These are phyloP conservation scores for Cotesia congregata DNA, from an alignment of 2,888 invertebrate species.

Conservation along the genomic window DNA sequence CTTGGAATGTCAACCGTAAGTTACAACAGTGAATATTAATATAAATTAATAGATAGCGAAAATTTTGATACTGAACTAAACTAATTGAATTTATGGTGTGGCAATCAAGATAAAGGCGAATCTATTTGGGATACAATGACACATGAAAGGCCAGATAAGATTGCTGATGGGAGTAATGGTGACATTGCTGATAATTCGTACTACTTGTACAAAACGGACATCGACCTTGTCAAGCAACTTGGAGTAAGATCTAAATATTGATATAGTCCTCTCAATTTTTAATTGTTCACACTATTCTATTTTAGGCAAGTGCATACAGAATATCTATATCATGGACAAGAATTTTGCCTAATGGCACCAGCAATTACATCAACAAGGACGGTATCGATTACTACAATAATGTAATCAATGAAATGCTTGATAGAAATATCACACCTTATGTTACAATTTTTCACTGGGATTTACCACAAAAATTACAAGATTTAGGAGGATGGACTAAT, in stretches of 20 bases:
- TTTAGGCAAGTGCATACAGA: constrained; percentile 18
- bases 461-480: constrained; percentile 76
- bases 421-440: constrained; percentile 74
- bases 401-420: constrained; percentile 79
- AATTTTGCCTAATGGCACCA: constrained; percentile 53
- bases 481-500: constrained; percentile 79
- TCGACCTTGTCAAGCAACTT: constrained; percentile 43
- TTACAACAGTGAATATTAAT: neutral
- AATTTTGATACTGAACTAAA: neutral
- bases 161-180: constrained; percentile 74
- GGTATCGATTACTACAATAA: constrained; percentile 85
- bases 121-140: constrained; percentile 80
- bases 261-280: neutral
- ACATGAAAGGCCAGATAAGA: constrained; percentile 71
- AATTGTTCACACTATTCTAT: neutral
- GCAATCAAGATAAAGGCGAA: constrained; percentile 73
- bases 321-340: constrained; percentile 72
- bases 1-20: constrained; percentile 71
- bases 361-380: constrained; percentile 76
- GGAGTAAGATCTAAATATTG: constrained; percentile 42
- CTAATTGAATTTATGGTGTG: neutral
- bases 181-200: constrained; percentile 81
- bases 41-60: neutral
- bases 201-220: constrained; percentile 75
- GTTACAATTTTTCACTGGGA: constrained; percentile 73